These are phyloP conservation scores for Diaperis boleti DNA, from an alignment of 2,888 invertebrate species.

Conservation along the genomic window DNA sequence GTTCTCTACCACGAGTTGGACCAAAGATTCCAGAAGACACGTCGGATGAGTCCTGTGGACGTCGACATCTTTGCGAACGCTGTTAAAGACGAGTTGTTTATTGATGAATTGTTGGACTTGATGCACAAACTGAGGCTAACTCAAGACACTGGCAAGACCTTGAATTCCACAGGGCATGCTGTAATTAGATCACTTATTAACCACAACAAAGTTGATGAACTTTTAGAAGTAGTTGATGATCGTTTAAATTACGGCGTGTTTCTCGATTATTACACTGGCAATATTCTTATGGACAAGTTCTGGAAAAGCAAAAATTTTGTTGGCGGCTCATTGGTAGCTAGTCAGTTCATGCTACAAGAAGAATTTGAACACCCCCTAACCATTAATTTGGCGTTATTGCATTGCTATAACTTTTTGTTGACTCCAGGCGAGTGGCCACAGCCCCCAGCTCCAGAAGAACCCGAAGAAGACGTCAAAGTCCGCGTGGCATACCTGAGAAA, in stretches of 20 bases:
- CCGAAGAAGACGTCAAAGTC: constrained; percentile 65
- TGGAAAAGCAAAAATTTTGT: constrained; percentile 76
- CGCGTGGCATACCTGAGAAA: constrained; percentile 85
- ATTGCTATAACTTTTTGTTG: constrained; percentile 79
- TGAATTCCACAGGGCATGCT: constrained; percentile 88
- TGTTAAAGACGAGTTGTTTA: constrained; percentile 70
- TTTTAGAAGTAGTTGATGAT: constrained; percentile 82
- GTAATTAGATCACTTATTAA: constrained; percentile 74
- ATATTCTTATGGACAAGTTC: constrained; percentile 84
- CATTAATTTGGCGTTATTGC: constrained; percentile 77
- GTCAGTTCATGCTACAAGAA: constrained; percentile 89
- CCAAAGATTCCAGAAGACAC: constrained; percentile 73
- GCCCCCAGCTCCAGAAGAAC: constrained; percentile 61
- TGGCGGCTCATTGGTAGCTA: constrained; percentile 82
- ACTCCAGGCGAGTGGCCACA: constrained; percentile 68
- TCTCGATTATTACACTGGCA: constrained; percentile 83
- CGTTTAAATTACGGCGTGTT: constrained; percentile 91
- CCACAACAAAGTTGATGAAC: constrained; percentile 71
- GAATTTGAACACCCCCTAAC: constrained; percentile 81
- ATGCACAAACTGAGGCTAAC: constrained; percentile 79
- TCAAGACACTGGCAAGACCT: constrained; percentile 76
- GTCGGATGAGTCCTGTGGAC: constrained; percentile 81
- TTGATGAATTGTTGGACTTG: constrained; percentile 81
- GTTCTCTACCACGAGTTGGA: constrained; percentile 80
- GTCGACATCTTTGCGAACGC: constrained; percentile 86